phyloP scores from a whole-genome alignment of 1,140 invertebrate genomes.

The Drosophila ironensis region DNA sequence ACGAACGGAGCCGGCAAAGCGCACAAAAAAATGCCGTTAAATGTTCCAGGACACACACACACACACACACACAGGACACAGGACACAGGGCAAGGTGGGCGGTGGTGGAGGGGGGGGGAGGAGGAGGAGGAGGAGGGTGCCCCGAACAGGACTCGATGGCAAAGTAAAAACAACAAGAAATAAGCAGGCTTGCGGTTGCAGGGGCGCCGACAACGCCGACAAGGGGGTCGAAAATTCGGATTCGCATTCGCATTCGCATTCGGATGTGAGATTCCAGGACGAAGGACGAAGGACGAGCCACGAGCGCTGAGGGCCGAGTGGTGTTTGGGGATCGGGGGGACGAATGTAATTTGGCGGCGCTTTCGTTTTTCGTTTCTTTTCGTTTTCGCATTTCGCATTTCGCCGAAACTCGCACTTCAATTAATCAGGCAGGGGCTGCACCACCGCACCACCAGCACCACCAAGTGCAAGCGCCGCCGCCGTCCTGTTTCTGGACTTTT shows the following conservation, averaged over 20 bases:
- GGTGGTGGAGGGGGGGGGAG: neutral
- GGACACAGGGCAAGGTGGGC: neutral
- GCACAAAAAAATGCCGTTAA: conserved; percentile 33
- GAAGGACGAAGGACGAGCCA: too few relatives aligned
- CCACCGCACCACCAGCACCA: conserved; percentile 5
- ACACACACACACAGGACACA: conserved; percentile 4
- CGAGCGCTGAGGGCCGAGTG: neutral
- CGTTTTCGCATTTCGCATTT: conserved; percentile 64
- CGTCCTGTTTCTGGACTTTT: conserved; percentile 46
- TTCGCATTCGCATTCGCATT: too few relatives aligned
- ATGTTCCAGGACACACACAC: conserved; percentile 44
- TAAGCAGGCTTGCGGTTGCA: neutral
- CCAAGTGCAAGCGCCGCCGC: conserved; percentile 41
- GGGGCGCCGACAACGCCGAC: neutral
- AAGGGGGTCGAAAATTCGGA: neutral
- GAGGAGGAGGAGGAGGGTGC: neutral
- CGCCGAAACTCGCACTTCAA: conserved; percentile 73
- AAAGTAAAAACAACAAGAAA: conserved; percentile 51
- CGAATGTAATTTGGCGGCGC: conserved; percentile 67
- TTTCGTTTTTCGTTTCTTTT: conserved; percentile 46
- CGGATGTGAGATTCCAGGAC: too few relatives aligned
- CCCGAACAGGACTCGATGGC: conserved; percentile 15
- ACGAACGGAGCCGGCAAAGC: conserved; percentile 12
- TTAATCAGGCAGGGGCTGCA: conserved; percentile 72
- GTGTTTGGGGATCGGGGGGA: neutral